These are phyloP conservation scores for Gobiocypris rarus DNA, from an alignment of 2,113 vertebrate species.

Conservation along the genomic window DNA sequence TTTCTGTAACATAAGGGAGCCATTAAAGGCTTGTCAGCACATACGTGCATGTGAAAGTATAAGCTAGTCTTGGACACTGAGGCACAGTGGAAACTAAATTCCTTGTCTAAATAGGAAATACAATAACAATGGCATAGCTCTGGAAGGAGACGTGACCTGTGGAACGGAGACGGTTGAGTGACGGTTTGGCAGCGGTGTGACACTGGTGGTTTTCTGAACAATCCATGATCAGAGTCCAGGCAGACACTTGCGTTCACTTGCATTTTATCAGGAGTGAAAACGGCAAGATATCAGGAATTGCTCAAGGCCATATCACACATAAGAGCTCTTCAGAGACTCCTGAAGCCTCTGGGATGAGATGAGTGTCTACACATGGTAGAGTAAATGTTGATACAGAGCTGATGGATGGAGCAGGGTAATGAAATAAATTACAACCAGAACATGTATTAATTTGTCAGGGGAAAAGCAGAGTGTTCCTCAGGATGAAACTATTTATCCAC, in stretches of 20 bases:
- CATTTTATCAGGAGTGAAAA: constrained; percentile 10
- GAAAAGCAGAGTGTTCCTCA: not conserved
- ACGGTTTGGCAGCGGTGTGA: not conserved
- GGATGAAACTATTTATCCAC: not conserved
- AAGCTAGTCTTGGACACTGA: not conserved
- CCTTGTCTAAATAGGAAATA: constrained; percentile 13
- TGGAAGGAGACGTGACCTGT: not conserved
- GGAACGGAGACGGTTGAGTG: not conserved
- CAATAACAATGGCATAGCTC: not conserved
- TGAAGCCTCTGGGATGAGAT: constrained; percentile 30
- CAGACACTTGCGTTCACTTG: constrained; percentile 22
- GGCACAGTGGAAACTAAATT: not conserved
- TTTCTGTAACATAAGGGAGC: constrained; percentile 26
- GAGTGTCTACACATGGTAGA: constrained; percentile 12
- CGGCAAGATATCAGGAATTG: not conserved
- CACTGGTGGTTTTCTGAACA: constrained; percentile 7
- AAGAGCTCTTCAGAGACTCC: not conserved
- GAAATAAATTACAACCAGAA: constrained; percentile 31
- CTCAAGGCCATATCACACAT: not conserved
- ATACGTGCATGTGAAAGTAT: constrained; percentile 8
- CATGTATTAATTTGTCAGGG: not conserved
- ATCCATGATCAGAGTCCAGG: not conserved
- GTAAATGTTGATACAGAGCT: constrained; percentile 19
- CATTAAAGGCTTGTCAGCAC: constrained; percentile 31
- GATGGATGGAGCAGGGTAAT: constrained; percentile 7